Base-by-base conservation (phyloP, 2,888 invertebrate species). In the Capitulum mitella region DNA sequence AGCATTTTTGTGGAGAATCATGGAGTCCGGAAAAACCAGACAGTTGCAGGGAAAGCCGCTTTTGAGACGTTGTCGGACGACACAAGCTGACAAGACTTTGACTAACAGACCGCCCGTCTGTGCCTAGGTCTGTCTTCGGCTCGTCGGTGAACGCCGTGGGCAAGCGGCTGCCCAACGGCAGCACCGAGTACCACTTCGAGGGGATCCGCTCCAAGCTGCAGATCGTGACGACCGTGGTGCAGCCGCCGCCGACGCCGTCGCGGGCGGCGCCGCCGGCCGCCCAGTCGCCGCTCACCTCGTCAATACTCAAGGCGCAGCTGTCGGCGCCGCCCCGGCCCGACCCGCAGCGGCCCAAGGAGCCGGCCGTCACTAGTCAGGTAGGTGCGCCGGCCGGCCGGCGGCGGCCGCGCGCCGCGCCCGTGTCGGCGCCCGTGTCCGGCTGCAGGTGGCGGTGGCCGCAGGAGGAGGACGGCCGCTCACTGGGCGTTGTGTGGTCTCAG, bases 231-330 rank as follows among this genome's bases (percentile, higher is more conserved):
- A 80, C 79, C 10, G 82, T 81, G 78, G 77, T 51, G 19, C 80
- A 79, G 51, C 78, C 78, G 58, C 74, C 79, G 22, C 80, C 80
- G 58, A 77, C 58, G 22, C 74, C 78, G 78, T 32, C 81, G 77
- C 40, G 80, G 37, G 34, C 78, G 77, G 6, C 77, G 77, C 46
- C 77, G 37, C 79, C 78, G 51, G 79, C 81, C 80, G 83, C 82
- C 82, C 83, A 79, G 81, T 83, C 85, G 86, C 90, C 91, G 82
- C 92, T 92, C 76, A 89, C 91, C 51, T 93, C 93, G 75, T 92
- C 93, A 19, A 94, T 94, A 85, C 87, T 94, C 83, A 93, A 94
- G 88, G 93, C 93, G 83, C 93, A 93, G 86, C 88, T 93, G 83
- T 93, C 93, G 83, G 90, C 91, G 82, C 91, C 91, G 82, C 89